Conservation (phyloP, 2,888 invertebrate species). For the Lepeophtheirus nordmannii region DNA sequence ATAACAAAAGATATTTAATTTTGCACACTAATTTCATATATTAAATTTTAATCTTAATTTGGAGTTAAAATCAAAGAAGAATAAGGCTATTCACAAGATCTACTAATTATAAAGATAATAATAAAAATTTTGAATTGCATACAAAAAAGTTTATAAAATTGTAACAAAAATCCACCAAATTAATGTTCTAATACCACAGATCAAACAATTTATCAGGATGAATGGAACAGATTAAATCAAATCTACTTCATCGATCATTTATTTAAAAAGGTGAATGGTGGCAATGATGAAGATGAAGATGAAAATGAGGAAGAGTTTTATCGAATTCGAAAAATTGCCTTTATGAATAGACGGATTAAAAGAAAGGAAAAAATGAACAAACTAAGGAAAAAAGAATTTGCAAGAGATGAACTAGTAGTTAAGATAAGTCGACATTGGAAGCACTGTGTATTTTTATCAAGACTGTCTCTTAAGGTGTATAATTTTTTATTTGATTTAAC, state of each 20-base stretch:
- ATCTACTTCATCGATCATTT: neutral
- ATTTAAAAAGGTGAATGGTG: neutral
- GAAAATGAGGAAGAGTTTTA: neutral
- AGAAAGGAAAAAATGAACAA: neutral
- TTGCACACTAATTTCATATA: too few relatives aligned
- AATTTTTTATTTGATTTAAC: neutral
- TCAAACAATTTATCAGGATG: neutral
- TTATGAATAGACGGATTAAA: neutral
- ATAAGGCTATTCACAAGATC: too few relatives aligned
- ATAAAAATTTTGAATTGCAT: too few relatives aligned
- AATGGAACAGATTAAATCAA: neutral
- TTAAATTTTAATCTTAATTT: too few relatives aligned
- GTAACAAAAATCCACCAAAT: neutral
- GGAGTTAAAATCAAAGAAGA: too few relatives aligned
- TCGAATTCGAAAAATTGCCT: neutral
- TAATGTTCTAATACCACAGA: neutral
- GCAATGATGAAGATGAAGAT: neutral
- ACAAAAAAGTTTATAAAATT: too few relatives aligned
- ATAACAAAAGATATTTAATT: too few relatives aligned
- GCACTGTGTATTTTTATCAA: neutral
- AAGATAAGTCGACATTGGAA: neutral
- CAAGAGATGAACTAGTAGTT: neutral
- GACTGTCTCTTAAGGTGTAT: neutral
- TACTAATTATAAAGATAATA: too few relatives aligned
- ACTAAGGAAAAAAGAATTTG: neutral